Evolutionary conservation across 2,113 vertebrate genomes (phyloP).

Genomic region (Stomatorhinus ivindoensis): DNA sequence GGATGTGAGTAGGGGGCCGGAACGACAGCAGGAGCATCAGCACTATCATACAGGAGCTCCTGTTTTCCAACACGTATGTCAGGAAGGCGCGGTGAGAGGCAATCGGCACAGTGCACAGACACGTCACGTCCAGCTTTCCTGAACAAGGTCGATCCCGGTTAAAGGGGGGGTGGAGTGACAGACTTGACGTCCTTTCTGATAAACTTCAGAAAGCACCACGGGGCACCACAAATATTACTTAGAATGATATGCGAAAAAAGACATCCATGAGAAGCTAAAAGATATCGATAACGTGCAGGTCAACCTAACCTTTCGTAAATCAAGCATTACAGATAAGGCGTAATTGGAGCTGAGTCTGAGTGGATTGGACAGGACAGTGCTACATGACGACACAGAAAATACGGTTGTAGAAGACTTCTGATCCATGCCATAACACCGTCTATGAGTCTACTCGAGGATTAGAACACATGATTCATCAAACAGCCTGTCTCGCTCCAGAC

Average conservation of each 20-base stretch:
- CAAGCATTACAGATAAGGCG: background rate
- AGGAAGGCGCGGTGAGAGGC: background rate
- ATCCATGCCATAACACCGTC: background rate
- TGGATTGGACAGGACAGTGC: background rate
- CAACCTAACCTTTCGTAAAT: background rate
- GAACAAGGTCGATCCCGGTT: background rate
- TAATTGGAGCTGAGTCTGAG: background rate
- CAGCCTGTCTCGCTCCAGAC: background rate
- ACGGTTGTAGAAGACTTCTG: background rate
- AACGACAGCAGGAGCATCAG: background rate
- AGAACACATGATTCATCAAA: background rate
- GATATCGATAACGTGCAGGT: background rate
- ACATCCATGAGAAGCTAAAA: background rate
- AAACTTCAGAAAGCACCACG: background rate
- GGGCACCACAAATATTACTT: background rate
- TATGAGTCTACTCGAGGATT: background rate
- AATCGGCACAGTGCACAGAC: background rate
- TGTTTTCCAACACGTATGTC: background rate
- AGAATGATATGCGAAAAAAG: background rate
- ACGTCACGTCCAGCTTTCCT: background rate
- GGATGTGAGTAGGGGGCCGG: conserved; percentile 5
- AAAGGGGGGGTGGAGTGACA: background rate
- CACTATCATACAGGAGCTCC: background rate
- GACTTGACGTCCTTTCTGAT: background rate
- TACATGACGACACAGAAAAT: background rate